Conservation (phyloP, 2,113 vertebrate genomes). For the Acrocephalus kingi region DNA sequence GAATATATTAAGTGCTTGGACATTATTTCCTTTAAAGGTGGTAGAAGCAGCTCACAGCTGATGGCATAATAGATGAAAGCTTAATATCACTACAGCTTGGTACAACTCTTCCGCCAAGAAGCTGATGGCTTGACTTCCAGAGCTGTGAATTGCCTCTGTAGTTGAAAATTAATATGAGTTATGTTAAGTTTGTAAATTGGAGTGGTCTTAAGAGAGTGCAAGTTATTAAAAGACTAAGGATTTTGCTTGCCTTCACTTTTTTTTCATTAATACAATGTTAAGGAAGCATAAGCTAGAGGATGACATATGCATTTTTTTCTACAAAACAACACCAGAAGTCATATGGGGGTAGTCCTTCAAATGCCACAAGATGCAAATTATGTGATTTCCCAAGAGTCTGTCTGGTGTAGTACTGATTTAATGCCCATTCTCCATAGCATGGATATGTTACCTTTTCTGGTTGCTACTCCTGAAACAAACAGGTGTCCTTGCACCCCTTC, state of each 20-base stretch:
- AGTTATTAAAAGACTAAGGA: background rate
- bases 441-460: background rate
- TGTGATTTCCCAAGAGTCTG: background rate
- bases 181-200: background rate
- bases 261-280: background rate
- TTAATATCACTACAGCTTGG: background rate
- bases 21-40: background rate
- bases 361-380: background rate
- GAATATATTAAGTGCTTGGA: background rate
- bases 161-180: background rate
- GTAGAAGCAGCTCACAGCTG: background rate
- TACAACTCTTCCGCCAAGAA: background rate
- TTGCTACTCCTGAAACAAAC: background rate
- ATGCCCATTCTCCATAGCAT: background rate
- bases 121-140: background rate
- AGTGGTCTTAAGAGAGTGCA: background rate
- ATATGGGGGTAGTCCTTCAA: background rate
- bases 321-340: background rate
- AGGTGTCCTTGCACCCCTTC: background rate
- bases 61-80: background rate
- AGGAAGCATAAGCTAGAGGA: background rate
- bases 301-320: background rate
- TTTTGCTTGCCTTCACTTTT: background rate
- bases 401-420: background rate
- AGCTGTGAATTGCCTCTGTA: background rate